phyloP scores from a whole-genome alignment of 2,888 invertebrate species.

The Xestoiulus laeticollis region DNA sequence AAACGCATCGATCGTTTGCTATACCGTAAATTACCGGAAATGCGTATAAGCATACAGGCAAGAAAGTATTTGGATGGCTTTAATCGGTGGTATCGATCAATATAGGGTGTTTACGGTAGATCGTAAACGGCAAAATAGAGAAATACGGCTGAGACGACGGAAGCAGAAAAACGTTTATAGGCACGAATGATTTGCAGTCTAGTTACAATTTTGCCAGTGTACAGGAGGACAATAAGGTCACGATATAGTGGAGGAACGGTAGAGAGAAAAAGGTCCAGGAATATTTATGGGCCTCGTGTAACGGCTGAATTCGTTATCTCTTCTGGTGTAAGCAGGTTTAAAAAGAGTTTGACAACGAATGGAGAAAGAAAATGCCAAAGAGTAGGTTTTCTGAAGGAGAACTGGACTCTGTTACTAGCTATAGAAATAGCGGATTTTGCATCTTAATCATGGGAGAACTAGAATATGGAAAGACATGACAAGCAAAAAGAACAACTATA shows the following conservation, averaged over 20 bases:
- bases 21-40: constrained; percentile 36
- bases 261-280: constrained; percentile 8
- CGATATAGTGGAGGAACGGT: constrained; percentile 2
- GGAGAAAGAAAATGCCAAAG: constrained; percentile 5
- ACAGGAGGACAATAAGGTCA: constrained; percentile 37
- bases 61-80: constrained; percentile 33
- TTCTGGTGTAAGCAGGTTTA: constrained; percentile 31
- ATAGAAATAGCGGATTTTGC: background rate
- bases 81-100: constrained; percentile 41
- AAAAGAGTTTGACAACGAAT: constrained; percentile 23
- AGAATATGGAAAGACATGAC: background rate
- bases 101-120: constrained; percentile 44
- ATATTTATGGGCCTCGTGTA: constrained; percentile 30
- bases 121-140: constrained; percentile 46
- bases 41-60: background rate
- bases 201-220: constrained; percentile 35
- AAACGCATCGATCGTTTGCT: background rate
- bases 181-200: constrained; percentile 38
- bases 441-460: background rate
- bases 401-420: background rate
- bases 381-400: constrained; percentile 10
- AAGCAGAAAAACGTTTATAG: constrained; percentile 34
- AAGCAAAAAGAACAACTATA: background rate
- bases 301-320: constrained; percentile 41
- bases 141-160: constrained; percentile 43